Percentiles rank a stretch among this genome's conserved stretches.
Conservation (phyloP, 2,113 vertebrate genomes). For the Ciconia stormi region DNA sequence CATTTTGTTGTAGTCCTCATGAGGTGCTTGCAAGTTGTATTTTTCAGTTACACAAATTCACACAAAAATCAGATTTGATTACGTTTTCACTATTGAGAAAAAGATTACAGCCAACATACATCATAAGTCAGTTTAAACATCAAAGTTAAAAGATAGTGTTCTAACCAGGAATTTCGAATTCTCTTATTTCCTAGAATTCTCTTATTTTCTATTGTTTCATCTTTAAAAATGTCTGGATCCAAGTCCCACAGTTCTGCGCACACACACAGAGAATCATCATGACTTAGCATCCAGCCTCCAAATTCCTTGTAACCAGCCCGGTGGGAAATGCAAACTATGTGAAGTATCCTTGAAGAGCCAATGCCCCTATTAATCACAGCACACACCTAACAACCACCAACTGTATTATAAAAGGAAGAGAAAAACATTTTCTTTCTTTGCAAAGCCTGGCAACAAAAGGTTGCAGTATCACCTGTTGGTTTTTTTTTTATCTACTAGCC, state of each 20-base stretch:
- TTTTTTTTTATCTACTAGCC: not conserved
- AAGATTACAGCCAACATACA: not conserved
- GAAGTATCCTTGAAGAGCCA: not conserved
- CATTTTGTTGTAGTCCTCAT: not conserved
- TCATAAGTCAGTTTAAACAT: not conserved
- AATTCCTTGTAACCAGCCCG: not conserved
- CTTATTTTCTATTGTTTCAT: not conserved
- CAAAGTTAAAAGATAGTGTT: not conserved
- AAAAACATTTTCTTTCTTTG: not conserved
- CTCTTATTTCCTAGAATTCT: not conserved
- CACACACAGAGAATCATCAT: not conserved
- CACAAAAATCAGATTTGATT: not conserved
- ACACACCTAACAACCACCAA: not conserved
- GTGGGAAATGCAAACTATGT: not conserved
- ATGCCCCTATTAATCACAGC: not conserved
- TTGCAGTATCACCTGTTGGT: not conserved
- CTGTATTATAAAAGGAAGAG: not conserved
- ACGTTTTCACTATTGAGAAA: not conserved
- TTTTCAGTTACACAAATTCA: not conserved
- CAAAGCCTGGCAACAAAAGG: not conserved
- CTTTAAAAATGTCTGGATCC: not conserved
- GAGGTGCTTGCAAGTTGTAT: not conserved
- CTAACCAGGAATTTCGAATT: not conserved
- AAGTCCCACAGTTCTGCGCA: not conserved
- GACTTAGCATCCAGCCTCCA: not conserved